phyloP scores from a whole-genome alignment of 2,888 invertebrate species.

The Morpho achilles region DNA sequence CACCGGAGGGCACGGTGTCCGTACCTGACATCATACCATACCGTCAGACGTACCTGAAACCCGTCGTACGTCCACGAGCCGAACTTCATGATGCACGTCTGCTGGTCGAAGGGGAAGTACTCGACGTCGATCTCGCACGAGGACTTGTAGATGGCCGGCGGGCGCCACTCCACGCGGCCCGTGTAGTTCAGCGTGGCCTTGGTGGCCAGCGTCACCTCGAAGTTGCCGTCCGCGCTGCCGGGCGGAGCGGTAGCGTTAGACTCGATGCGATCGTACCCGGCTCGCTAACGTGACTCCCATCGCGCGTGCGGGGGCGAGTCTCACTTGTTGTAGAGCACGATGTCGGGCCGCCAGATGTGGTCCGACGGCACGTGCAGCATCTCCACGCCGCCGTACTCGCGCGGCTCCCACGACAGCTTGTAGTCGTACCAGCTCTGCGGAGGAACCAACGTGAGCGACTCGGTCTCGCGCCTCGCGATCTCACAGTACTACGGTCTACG shows the following conservation, averaged over 20 bases:
- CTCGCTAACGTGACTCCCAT: background rate
- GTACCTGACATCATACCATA: no score
- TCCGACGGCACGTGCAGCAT: conserved; percentile 97
- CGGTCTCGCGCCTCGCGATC: no score
- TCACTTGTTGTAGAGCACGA: conserved; percentile 89
- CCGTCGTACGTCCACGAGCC: conserved; percentile 98
- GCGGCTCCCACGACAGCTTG: conserved; percentile 96
- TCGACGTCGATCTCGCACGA: conserved; percentile 95
- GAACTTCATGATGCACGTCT: conserved; percentile 95
- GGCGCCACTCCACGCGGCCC: conserved; percentile 95
- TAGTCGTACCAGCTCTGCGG: conserved; percentile 96
- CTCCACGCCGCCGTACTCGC: conserved; percentile 95
- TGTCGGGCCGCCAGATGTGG: conserved; percentile 98
- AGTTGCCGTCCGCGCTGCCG: conserved; percentile 92
- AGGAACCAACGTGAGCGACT: background rate
- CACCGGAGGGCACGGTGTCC: no score
- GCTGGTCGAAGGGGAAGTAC: conserved; percentile 96
- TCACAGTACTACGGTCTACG: no score
- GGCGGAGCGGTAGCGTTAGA: background rate
- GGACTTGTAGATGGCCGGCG: conserved; percentile 97
- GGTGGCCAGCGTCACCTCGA: conserved; percentile 93
- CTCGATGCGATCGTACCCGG: background rate
- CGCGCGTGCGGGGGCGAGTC: background rate
- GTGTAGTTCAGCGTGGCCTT: conserved; percentile 94
- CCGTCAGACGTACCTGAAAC: conserved; percentile 90